Base-by-base conservation (phyloP, 2,113 vertebrate species). In the Oncorhynchus keta region DNA sequence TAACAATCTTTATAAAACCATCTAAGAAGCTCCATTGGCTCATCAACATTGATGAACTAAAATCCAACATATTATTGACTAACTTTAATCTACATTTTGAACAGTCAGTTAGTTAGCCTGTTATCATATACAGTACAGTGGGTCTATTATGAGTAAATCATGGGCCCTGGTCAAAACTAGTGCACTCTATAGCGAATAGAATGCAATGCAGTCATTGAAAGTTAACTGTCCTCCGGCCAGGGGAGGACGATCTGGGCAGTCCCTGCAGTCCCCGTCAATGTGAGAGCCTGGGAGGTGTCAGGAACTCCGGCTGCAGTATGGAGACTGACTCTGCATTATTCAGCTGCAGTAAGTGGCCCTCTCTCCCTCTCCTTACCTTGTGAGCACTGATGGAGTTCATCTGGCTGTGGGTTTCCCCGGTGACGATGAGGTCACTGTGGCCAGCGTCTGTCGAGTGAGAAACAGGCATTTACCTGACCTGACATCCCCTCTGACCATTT, bases 371-470 rank as follows among this genome's bases (percentile, higher is more conserved):
- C 75, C 8, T 45, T 89, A 91, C 90, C 90, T 86, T 83, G n/a
- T 16, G 70, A 78, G 83, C 30, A 72, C 70, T 84, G 83, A 70
- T 75, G 80, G 80, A 79, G 68, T 78, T 79, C 68, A 78, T 83
- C 75, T 76, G 74, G 74, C 86, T 75, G 74, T 26, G 72, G 62
- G 70, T 76, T 84, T 18, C 85, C 61, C 55, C 57, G 18, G 51
- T 55, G 51, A 55, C 51, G 68, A 61, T 75, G 66, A 79, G 9
- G 28, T 83, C 86, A 72, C 59, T 79, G 81, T 74, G 72, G 78
- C 35, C 76, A 82, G 77, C 75, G 77, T 83, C 92, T 93, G 90
- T 28, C 67, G 68, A 68, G 77, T 70, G 75, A 86, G 68, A 85
- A 83, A 81, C 68, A 81, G 11, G 9, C 13, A 62, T 67, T 85